A percentile compares a stretch with the other conserved stretches of the same genome.
Evolutionary conservation across 2,888 invertebrate species (phyloP).

Genomic region (Saturnia pavonia): DNA sequence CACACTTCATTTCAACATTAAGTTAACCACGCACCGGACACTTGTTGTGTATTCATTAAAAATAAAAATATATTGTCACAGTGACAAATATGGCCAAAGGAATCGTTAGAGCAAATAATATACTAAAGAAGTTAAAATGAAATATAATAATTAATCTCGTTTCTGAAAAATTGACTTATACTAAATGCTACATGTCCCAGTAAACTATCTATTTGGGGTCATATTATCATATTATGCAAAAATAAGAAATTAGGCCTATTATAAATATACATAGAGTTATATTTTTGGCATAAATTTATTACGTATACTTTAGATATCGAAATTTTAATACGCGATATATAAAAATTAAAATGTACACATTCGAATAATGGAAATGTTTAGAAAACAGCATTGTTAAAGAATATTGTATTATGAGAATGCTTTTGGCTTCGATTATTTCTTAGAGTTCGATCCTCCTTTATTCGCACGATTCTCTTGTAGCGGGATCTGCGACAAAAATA

Average conservation of each 20-base stretch:
- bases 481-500: slow-evolving; percentile 56
- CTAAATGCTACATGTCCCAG: neutral
- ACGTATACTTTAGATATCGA: neutral
- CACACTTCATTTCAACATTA: neutral
- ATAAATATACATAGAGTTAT: neutral
- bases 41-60: neutral
- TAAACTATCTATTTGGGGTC: neutral
- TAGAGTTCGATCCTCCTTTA: slow-evolving; percentile 42
- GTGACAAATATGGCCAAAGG: neutral
- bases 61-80: neutral
- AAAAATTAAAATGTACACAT: neutral
- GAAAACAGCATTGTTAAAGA: neutral
- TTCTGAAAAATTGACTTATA: neutral
- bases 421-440: slow-evolving; percentile 34
- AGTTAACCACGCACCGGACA: no score
- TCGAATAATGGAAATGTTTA: neutral
- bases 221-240: neutral
- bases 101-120: neutral
- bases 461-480: slow-evolving; percentile 47
- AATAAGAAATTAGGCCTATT: neutral
- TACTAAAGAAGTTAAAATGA: no score
- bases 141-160: neutral
- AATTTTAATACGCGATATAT: neutral
- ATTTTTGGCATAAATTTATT: neutral
- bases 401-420: neutral